phyloP scores from a whole-genome alignment of 2,888 invertebrate species.

The Drosophila picticornis region DNA sequence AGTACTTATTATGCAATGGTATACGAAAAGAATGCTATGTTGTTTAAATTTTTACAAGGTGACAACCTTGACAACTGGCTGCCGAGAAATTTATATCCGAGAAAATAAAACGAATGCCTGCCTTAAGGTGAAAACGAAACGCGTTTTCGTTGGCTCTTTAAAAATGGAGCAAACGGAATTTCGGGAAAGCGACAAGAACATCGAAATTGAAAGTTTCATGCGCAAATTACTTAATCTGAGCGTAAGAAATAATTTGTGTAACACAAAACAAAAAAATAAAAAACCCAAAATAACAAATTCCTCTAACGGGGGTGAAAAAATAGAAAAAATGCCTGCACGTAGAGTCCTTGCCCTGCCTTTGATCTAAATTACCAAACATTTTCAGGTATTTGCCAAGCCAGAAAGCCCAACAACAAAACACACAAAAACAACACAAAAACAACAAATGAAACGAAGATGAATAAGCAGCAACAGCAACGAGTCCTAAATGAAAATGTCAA shows the following conservation, averaged over 20 bases:
- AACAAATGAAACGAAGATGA: conserved; percentile 18
- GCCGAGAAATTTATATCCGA: too few species aligned
- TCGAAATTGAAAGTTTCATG: conserved; percentile 66
- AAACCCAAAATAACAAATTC: conserved; percentile 15
- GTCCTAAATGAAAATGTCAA: conserved; percentile 65
- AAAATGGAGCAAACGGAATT: conserved; percentile 15
- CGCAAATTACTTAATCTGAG: conserved; percentile 78
- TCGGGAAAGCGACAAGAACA: conserved; percentile 31
- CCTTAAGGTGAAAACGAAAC: conserved; percentile 6
- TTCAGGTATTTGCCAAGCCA: conserved; percentile 67
- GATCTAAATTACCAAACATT: conserved; percentile 79
- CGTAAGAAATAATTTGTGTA: conserved; percentile 67
- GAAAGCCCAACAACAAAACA: conserved; percentile 52
- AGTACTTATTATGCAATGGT: too few species aligned
- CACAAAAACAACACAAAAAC: conserved; percentile 28
- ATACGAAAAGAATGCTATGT: too few species aligned
- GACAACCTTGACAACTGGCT: too few species aligned
- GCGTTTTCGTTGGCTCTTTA: conserved; percentile 18
- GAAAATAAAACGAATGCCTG: conserved; percentile 15
- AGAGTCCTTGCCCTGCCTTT: conserved; percentile 56
- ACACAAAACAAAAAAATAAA: conserved; percentile 23
- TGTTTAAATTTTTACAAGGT: too few species aligned
- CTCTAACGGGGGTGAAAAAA: neutral
- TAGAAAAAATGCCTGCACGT: conserved; percentile 65
- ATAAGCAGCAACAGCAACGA: conserved; percentile 12